phyloP scores from a whole-genome alignment of 2,797 vertebrate species.

The Alca torda region DNA sequence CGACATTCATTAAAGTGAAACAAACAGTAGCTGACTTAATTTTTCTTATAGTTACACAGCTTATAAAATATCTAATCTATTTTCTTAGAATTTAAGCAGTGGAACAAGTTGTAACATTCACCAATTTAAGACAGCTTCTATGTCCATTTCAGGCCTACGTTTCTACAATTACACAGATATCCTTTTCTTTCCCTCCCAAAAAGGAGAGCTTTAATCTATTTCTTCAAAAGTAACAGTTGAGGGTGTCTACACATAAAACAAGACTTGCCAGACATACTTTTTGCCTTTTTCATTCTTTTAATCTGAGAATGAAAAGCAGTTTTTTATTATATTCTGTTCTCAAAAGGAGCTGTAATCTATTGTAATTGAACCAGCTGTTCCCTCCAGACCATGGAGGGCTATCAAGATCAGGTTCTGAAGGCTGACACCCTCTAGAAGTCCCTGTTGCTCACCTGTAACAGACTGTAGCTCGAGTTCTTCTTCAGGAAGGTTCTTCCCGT shows the following conservation, averaged over 20 bases:
- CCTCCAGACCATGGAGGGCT: neutral
- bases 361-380: neutral
- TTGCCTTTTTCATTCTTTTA: neutral
- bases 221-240: neutral
- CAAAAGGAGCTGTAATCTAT: neutral
- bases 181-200: neutral
- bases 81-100: neutral
- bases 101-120: neutral
- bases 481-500: slow-evolving; percentile 95
- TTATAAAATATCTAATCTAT: neutral
- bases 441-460: slow-evolving; percentile 86
- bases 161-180: neutral
- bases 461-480: slow-evolving; percentile 94
- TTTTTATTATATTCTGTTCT: neutral
- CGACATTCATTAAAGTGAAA: neutral
- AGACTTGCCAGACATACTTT: neutral
- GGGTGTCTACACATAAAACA: neutral
- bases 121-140: neutral
- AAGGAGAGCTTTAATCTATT: neutral
- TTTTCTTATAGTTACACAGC: neutral
- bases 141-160: neutral
- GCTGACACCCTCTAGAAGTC: neutral
- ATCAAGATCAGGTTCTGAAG: neutral
- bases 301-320: neutral
- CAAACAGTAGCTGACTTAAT: neutral